These are phyloP conservation scores for Zaprionus gabonicus DNA, from an alignment of 1,140 invertebrate species.

Conservation along the genomic window DNA sequence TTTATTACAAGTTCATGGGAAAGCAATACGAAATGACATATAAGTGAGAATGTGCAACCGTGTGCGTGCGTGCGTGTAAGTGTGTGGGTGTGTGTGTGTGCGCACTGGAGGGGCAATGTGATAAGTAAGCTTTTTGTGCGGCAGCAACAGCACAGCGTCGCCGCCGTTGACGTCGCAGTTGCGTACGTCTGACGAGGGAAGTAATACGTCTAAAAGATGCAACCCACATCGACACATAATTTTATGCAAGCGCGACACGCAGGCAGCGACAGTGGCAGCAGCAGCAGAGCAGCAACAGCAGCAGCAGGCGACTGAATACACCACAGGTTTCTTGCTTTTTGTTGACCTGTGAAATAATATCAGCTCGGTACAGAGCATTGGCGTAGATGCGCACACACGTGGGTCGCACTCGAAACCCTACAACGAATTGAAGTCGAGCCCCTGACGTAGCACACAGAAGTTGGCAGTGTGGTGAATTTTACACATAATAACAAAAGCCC, in stretches of 20 bases:
- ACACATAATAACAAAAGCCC: slow-evolving; percentile 44
- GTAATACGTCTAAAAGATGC: slow-evolving; percentile 58
- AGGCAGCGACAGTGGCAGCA: slow-evolving; percentile 21
- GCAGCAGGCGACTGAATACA: slow-evolving; percentile 35
- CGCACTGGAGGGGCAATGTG: slow-evolving; percentile 48
- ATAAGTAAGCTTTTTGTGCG: slow-evolving; percentile 63
- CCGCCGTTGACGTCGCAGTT: not conserved
- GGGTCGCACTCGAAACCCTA: slow-evolving; percentile 26
- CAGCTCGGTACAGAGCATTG: slow-evolving; percentile 23
- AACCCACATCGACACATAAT: slow-evolving; percentile 28
- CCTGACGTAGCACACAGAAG: slow-evolving; percentile 41
- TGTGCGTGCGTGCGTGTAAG: slow-evolving; percentile 6
- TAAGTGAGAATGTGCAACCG: slow-evolving; percentile 16
- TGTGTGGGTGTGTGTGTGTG: not conserved
- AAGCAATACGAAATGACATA: slow-evolving; percentile 54
- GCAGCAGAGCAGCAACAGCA: not conserved
- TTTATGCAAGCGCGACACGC: slow-evolving; percentile 49
- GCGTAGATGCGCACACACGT: slow-evolving; percentile 43
- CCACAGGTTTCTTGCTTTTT: slow-evolving; percentile 47
- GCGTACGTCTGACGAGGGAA: slow-evolving; percentile 56
- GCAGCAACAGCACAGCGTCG: slow-evolving; percentile 4
- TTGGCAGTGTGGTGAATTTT: slow-evolving; percentile 41
- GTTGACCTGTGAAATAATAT: slow-evolving; percentile 65
- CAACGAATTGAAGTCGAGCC: slow-evolving; percentile 36
- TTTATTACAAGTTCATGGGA: slow-evolving; percentile 79